A percentile compares a stretch with the other conserved stretches of the same genome.
These are phyloP conservation scores for Pandemis corylana DNA, from an alignment of 2,888 invertebrate species.

Conservation along the genomic window DNA sequence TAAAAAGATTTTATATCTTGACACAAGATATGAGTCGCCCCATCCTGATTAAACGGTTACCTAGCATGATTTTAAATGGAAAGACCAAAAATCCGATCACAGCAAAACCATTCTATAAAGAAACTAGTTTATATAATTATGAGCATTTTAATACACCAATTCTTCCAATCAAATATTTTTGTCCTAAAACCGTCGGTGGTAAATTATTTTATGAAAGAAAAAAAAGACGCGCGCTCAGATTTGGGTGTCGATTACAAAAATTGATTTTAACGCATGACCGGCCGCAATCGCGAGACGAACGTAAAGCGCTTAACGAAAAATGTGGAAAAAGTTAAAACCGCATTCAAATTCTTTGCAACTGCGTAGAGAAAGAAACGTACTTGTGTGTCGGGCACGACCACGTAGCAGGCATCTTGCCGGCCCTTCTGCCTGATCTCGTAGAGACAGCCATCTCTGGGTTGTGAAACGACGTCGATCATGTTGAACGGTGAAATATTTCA, in stretches of 20 bases:
- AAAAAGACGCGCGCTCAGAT: constrained; percentile 12
- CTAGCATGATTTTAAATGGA: background rate
- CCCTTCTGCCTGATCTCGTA: constrained; percentile 88
- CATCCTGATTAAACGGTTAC: constrained; percentile 1
- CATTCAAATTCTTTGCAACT: constrained; percentile 29
- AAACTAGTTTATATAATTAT: background rate
- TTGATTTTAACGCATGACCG: constrained; percentile 43
- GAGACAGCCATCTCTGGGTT: constrained; percentile 83
- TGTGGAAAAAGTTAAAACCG: constrained; percentile 26
- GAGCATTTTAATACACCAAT: too few relatives aligned
- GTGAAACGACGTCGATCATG: constrained; percentile 34
- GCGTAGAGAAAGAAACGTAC: constrained; percentile 72
- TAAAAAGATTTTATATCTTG: background rate
- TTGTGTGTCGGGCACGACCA: constrained; percentile 88
- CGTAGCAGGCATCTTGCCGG: constrained; percentile 87
- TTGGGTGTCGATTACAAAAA: constrained; percentile 33
- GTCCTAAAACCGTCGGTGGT: background rate
- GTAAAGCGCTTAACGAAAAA: constrained; percentile 41
- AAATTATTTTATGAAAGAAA: constrained; percentile 20
- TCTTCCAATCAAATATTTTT: background rate
- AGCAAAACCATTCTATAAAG: background rate
- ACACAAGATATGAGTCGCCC: constrained; percentile 17
- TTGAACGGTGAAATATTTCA: constrained; percentile 57
- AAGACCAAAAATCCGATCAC: background rate
- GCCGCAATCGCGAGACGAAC: constrained; percentile 37